phyloP scores from a whole-genome alignment of 2,797 vertebrate genomes.

The Neoniphon sammara region DNA sequence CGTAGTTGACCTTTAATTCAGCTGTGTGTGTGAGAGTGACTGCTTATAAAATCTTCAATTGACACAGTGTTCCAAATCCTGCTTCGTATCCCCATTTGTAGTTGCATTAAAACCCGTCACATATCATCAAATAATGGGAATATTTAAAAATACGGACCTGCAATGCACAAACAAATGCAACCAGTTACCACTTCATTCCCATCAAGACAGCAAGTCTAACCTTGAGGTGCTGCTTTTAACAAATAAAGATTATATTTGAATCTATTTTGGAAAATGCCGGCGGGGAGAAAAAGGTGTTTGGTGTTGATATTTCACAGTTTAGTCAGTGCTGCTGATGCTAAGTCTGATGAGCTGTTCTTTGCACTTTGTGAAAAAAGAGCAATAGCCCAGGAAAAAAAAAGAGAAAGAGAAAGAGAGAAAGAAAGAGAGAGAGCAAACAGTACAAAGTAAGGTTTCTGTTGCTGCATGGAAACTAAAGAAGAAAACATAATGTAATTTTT shows the following conservation, averaged over 20 bases:
- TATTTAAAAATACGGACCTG: not conserved
- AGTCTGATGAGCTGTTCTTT: not conserved
- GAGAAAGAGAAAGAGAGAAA: not conserved
- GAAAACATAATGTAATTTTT: not conserved
- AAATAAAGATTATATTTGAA: slow-evolving; percentile 1
- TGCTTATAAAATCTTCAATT: not conserved
- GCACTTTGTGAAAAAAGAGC: not conserved
- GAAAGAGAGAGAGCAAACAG: too few relatives aligned
- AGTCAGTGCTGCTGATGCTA: not conserved
- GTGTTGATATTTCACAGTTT: too few relatives aligned
- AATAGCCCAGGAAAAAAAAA: not conserved
- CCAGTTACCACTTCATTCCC: not conserved
- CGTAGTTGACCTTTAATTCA: too few relatives aligned
- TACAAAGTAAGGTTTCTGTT: not conserved
- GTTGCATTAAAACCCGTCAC: not conserved
- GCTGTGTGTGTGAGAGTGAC: too few relatives aligned
- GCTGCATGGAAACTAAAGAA: not conserved
- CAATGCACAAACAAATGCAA: not conserved
- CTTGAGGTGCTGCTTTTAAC: not conserved
- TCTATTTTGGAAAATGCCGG: not conserved
- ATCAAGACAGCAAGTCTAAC: not conserved
- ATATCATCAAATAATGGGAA: not conserved
- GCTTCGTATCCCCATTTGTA: not conserved
- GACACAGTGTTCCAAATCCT: not conserved
- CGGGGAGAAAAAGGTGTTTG: too few relatives aligned